Conservation (phyloP, 2,888 invertebrate genomes). For the Synanthedon andrenaeformis region DNA sequence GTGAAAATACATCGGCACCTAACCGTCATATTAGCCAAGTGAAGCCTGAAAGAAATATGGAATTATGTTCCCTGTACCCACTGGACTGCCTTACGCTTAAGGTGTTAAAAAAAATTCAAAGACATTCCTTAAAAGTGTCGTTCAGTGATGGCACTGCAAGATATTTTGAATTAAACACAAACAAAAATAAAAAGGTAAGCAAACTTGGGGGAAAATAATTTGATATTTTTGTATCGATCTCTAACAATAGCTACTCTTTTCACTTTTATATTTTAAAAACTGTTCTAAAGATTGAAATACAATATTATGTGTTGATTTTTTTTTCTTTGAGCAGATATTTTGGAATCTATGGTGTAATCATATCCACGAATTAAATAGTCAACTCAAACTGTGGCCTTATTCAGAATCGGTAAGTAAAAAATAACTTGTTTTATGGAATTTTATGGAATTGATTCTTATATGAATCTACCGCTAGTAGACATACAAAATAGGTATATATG, state of each 20-base stretch:
- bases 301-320: too few relatives aligned
- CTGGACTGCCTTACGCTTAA: slow-evolving; percentile 18
- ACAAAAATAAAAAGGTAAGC: slow-evolving; percentile 60
- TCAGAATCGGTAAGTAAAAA: not conserved
- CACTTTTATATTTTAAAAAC: not conserved
- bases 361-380: slow-evolving; percentile 40
- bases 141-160: slow-evolving; percentile 56
- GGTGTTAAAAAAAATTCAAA: slow-evolving; percentile 70
- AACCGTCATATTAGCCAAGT: not conserved
- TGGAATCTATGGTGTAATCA: slow-evolving; percentile 74
- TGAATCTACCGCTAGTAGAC: too few relatives aligned
- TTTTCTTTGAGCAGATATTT: slow-evolving; percentile 42
- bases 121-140: slow-evolving; percentile 72
- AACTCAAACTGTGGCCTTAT: slow-evolving; percentile 11
- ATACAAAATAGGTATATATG: too few relatives aligned
- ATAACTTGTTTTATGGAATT: too few relatives aligned
- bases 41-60: slow-evolving; percentile 5
- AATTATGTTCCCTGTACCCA: slow-evolving; percentile 15
- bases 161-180: slow-evolving; percentile 77
- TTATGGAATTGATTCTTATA: too few relatives aligned
- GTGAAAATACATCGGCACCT: not conserved
- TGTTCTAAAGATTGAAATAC: not conserved
- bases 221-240: not conserved
- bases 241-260: not conserved
- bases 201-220: too few relatives aligned